These are phyloP conservation scores for Labroides dimidiatus DNA, from an alignment of 2,797 vertebrate genomes.

Conservation along the genomic window DNA sequence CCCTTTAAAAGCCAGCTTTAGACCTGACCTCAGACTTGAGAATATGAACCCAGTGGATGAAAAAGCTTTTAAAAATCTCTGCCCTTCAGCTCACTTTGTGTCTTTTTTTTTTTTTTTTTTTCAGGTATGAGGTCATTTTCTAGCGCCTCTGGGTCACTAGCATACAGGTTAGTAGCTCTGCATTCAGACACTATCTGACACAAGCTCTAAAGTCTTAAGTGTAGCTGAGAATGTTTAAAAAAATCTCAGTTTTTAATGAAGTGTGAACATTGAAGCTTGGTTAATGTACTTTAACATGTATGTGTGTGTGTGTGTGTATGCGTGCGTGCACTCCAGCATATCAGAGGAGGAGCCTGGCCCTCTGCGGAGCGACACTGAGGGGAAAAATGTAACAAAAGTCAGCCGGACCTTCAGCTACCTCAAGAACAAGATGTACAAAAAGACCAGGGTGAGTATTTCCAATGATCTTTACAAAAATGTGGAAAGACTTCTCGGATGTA, in stretches of 20 bases:
- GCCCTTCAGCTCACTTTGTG: slow-evolving; percentile 30
- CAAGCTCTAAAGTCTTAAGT: slow-evolving; percentile 11
- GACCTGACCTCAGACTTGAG: slow-evolving; percentile 6
- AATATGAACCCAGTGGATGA: not conserved
- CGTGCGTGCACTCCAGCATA: slow-evolving; percentile 82
- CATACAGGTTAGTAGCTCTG: slow-evolving; percentile 88
- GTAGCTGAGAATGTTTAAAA: too few relatives aligned
- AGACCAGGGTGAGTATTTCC: slow-evolving; percentile 89
- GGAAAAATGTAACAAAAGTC: slow-evolving; percentile 92
- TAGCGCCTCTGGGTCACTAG: slow-evolving; percentile 81
- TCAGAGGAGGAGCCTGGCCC: slow-evolving; percentile 91
- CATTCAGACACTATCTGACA: slow-evolving; percentile 13
- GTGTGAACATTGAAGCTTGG: not conserved
- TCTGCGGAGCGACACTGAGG: slow-evolving; percentile 86
- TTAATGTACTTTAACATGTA: not conserved
- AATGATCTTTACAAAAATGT: not conserved
- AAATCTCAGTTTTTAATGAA: too few relatives aligned
- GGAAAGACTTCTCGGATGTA: not conserved
- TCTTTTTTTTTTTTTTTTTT: slow-evolving; percentile 37
- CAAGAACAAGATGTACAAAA: slow-evolving; percentile 99
- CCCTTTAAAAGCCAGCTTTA: not conserved
- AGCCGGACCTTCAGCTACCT: slow-evolving; percentile 99
- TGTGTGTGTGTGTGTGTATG: slow-evolving; percentile 2
- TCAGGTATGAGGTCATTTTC: slow-evolving; percentile 86
- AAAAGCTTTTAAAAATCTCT: slow-evolving; percentile 3